Conservation (phyloP, 64 coral and sea anemone genomes). For the Cladopsammia gracilis region DNA sequence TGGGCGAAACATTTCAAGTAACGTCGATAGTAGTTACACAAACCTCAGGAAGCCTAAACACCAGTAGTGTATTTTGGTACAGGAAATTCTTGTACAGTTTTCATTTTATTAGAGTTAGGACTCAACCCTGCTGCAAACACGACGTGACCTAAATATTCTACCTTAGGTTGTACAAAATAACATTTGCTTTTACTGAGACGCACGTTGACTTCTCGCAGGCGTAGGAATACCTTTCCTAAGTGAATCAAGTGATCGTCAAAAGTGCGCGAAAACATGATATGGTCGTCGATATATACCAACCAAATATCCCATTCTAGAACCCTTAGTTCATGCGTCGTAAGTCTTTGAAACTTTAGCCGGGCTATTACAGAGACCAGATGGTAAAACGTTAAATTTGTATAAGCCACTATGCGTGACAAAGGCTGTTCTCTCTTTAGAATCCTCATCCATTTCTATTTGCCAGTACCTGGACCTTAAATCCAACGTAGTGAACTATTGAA, state of each 20-base stretch:
- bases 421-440: neutral
- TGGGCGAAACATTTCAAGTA: neutral
- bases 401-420: conserved; percentile 9
- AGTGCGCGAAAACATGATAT: neutral
- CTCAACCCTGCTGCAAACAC: neutral
- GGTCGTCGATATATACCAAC: conserved; percentile 2
- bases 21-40: too few relatives aligned
- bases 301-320: too few relatives aligned
- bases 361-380: neutral
- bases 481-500: neutral
- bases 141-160: conserved; percentile 2
- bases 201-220: conserved; percentile 5
- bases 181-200: conserved; percentile 19
- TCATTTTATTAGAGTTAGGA: conserved; percentile 3
- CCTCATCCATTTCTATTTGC: neutral
- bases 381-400: neutral
- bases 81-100: conserved; percentile 1
- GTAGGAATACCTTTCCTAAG: neutral
- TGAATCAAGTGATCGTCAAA: conserved; percentile 25
- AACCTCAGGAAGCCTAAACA: too few relatives aligned
- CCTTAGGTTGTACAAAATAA: conserved; percentile 4
- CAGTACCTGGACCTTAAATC: conserved; percentile 2
- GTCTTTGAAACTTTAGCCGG: neutral
- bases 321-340: neutral
- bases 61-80: neutral